Base-by-base conservation (phyloP, 2,113 vertebrate genomes). In the Elachura formosa region DNA sequence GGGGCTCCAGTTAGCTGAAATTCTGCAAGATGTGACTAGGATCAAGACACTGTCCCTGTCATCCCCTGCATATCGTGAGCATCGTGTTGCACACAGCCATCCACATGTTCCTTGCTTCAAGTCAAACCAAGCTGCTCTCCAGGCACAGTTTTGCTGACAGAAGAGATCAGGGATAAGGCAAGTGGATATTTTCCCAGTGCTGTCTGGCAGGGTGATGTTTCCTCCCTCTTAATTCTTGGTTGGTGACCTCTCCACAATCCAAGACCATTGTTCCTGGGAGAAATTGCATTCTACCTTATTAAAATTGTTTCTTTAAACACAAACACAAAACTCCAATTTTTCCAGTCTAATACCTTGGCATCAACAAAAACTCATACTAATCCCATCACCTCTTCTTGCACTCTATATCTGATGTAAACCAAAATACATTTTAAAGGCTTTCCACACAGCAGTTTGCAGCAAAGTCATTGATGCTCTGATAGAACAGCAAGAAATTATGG, bases 401-500 rank as follows among this genome's bases (percentile, higher is more conserved):
- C n/a, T 77, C 40, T 29, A 26, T 41, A 85, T 46, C 78, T 84
- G 54, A 84, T 45, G 9, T 80, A 89, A 96, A 86, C 22, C 51
- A 91, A 93, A 94, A 69, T 3, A 84, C 13, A 48, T 64, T 84
- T 90, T 82, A 79, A 84, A 95, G 77, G 41, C 34, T 84, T 94
- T 94, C 46, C 23, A 12, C 59, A 80, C 55, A 84, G 68, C 29
- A 33, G 34, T 78, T 88, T 69, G 52, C 36, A 87, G 68, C 10
- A 4, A 94, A 94, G 77, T 79, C 69, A 82, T 28, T 31, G 74
- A 93, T 89, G 64, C 85, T 89, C 84, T 80, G 40, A 78, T 10
- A 78, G 62, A 90, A 83, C 10, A 90, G 36, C 38, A 86, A 82
- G 43, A 94, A 96, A 74, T 92, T 90, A 92, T 68, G 26, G 38